A percentile compares a stretch with the other conserved stretches of the same genome.
Evolutionary conservation across 2,888 invertebrate genomes (phyloP).

Genomic region (Liposcelis brunnea): DNA sequence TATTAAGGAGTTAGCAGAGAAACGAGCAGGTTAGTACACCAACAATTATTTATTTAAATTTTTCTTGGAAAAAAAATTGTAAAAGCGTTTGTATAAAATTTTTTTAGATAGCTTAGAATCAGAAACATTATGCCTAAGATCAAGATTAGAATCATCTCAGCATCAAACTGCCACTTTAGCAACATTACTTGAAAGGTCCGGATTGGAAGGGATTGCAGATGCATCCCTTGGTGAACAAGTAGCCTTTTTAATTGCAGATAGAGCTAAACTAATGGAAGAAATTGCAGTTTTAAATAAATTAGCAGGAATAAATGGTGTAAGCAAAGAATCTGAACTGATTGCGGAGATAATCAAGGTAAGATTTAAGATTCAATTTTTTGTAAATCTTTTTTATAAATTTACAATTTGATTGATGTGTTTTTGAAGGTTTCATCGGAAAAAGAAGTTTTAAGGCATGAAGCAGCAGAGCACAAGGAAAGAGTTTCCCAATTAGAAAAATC

Average conservation of each 20-base stretch:
- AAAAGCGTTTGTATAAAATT: neutral
- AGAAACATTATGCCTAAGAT: conserved; percentile 19
- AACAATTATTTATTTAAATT: neutral
- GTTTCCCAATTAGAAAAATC: conserved; percentile 23
- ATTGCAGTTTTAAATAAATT: conserved; percentile 24
- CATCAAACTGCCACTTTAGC: conserved; percentile 18
- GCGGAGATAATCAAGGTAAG: conserved; percentile 23
- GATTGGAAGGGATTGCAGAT: conserved; percentile 25
- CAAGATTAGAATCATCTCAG: conserved; percentile 18
- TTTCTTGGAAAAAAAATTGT: too few relatives aligned
- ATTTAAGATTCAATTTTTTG: conserved; percentile 1
- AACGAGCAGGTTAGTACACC: conserved; percentile 18
- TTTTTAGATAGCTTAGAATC: conserved; percentile 19
- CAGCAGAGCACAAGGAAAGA: conserved; percentile 27
- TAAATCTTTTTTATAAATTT: neutral
- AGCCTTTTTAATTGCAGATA: conserved; percentile 28
- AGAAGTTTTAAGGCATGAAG: conserved; percentile 24
- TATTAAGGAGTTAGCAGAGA: conserved; percentile 24
- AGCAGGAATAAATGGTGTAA: conserved; percentile 19
- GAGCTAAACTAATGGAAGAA: conserved; percentile 28
- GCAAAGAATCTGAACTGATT: conserved; percentile 16
- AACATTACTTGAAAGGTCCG: conserved; percentile 25
- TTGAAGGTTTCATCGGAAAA: conserved; percentile 23
- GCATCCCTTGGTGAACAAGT: conserved; percentile 27
- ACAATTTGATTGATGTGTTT: too few relatives aligned